Evolutionary conservation across 1,140 invertebrate species (phyloP).

Genomic region (Phymorhynchus buccinoides): DNA sequence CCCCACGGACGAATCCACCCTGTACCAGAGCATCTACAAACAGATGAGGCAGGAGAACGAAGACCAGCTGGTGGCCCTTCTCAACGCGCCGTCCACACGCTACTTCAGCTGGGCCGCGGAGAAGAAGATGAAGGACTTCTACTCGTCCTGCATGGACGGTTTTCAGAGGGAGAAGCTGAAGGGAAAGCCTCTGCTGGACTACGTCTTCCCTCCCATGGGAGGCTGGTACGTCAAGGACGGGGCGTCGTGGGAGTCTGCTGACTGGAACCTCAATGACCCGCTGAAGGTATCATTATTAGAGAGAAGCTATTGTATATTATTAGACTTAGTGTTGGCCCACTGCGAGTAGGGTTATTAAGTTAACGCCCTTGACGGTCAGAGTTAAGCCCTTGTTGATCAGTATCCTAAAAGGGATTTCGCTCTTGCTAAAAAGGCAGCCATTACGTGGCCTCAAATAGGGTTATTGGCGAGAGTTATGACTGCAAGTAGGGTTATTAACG

Average conservation of each 20-base stretch:
- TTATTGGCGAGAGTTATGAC: too few relatives aligned
- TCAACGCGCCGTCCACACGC: conserved; percentile 51
- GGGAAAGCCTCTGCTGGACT: conserved; percentile 58
- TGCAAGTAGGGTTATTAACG: too few relatives aligned
- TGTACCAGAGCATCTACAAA: conserved; percentile 48
- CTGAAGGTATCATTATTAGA: too few relatives aligned
- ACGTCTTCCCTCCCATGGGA: conserved; percentile 57
- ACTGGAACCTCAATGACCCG: conserved; percentile 57
- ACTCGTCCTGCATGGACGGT: conserved; percentile 63
- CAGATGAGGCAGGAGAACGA: conserved; percentile 61
- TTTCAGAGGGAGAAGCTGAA: conserved; percentile 55
- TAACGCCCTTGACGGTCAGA: too few relatives aligned
- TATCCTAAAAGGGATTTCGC: too few relatives aligned
- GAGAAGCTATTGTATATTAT: too few relatives aligned
- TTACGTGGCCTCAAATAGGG: too few relatives aligned
- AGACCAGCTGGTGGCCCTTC: conserved; percentile 55
- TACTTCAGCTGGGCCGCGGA: conserved; percentile 58
- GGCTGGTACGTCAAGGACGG: conserved; percentile 63
- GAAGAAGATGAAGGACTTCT: conserved; percentile 66
- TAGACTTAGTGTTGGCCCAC: too few relatives aligned
- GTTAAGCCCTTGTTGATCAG: too few relatives aligned
- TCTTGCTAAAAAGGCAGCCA: too few relatives aligned
- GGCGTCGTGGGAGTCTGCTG: conserved; percentile 40
- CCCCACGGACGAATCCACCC: conserved; percentile 48
- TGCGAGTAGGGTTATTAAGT: too few relatives aligned